phyloP scores from a whole-genome alignment of 2,113 vertebrate species.

The Pyxicephalus adspersus region DNA sequence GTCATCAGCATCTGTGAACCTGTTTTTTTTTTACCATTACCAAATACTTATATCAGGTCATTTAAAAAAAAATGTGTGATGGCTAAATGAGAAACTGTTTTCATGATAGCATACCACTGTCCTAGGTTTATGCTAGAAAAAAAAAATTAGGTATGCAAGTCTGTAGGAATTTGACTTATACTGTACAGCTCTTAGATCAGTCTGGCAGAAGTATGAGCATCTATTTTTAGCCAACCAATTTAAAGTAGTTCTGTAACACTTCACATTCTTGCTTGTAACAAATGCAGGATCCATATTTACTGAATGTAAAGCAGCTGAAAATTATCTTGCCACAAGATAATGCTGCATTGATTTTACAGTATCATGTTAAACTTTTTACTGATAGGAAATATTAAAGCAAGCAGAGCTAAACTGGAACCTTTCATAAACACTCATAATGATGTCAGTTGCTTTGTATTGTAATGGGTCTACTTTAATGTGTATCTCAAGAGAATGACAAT shows the following conservation, averaged over 20 bases:
- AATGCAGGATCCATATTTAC: constrained; percentile 29
- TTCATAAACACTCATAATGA: not conserved
- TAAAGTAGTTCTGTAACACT: constrained; percentile 33
- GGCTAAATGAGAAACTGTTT: too few species aligned
- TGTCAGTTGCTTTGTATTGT: not conserved
- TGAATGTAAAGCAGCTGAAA: constrained; percentile 35
- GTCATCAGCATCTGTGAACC: too few species aligned
- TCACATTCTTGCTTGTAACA: constrained; percentile 16
- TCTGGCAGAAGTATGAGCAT: not conserved
- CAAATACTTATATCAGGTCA: too few species aligned
- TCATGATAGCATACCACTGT: too few species aligned
- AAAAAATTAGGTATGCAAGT: not conserved
- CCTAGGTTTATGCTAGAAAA: not conserved
- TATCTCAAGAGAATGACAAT: not conserved
- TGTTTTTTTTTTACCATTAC: too few species aligned
- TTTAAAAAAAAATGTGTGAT: too few species aligned
- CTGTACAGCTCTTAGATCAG: constrained; percentile 2
- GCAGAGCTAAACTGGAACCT: not conserved
- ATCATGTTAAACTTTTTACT: not conserved
- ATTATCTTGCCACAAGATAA: constrained; percentile 17
- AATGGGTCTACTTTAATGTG: not conserved
- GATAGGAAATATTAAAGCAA: not conserved
- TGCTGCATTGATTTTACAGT: constrained; percentile 6
- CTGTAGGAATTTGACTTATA: not conserved
- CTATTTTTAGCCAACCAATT: constrained; percentile 27